Evolutionary conservation across 2,888 invertebrate genomes (phyloP).

Genomic region (Trileptium ribeirensis): DNA sequence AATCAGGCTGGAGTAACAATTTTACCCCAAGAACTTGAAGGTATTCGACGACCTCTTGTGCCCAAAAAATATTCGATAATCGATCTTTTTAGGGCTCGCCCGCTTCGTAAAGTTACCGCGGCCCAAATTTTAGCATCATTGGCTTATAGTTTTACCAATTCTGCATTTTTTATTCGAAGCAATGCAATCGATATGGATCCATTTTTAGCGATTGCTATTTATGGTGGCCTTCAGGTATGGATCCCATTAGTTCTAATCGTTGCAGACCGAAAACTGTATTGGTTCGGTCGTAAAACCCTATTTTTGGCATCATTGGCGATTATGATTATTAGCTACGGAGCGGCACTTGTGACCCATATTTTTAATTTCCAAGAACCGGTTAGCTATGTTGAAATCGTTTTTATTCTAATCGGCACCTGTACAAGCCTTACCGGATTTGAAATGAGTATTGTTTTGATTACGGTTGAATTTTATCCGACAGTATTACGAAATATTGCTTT

Average conservation of each 20-base stretch:
- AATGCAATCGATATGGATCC: not conserved
- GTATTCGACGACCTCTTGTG: not conserved
- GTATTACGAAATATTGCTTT: constrained; percentile 14
- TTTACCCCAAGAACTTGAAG: not conserved
- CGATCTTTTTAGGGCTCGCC: not conserved
- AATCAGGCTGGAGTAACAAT: not conserved
- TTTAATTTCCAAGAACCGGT: not conserved
- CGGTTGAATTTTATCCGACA: constrained; percentile 15
- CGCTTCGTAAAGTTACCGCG: not conserved
- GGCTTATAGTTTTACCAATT: not conserved
- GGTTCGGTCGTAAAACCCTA: constrained; percentile 12
- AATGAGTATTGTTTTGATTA: constrained; percentile 10
- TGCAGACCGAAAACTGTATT: not conserved
- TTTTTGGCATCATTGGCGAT: not conserved
- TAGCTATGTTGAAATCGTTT: not conserved
- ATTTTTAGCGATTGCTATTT: not conserved
- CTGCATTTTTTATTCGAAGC: not conserved
- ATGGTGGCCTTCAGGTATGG: not conserved
- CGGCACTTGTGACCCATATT: not conserved
- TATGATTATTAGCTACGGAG: constrained; percentile 10
- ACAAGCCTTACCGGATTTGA: constrained; percentile 1
- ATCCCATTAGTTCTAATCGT: not conserved
- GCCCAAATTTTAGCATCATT: not conserved
- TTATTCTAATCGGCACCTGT: not conserved
- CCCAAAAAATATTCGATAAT: not conserved